phyloP scores from a whole-genome alignment of 2,888 invertebrate species.

The Zelleria hepariella region DNA sequence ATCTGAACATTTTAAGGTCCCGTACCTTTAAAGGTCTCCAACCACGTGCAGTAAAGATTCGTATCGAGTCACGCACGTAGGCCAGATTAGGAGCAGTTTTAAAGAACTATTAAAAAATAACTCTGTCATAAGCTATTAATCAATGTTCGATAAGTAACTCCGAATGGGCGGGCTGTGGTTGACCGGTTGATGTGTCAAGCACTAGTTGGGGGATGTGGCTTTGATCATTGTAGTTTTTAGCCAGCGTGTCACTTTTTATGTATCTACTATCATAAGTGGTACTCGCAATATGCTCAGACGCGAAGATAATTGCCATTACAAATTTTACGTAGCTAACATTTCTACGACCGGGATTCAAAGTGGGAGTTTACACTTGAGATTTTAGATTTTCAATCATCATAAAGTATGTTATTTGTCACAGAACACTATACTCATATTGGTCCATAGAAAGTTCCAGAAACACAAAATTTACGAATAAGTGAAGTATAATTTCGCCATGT shows the following conservation, averaged over 20 bases:
- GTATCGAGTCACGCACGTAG: constrained; percentile 14
- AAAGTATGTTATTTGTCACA: too few species aligned
- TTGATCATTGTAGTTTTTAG: not conserved
- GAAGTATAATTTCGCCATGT: too few species aligned
- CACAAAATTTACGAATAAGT: too few species aligned
- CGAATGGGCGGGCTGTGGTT: constrained; percentile 58
- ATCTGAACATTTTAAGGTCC: not conserved
- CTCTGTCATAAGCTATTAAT: constrained; percentile 58
- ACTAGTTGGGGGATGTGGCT: not conserved
- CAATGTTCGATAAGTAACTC: constrained; percentile 60
- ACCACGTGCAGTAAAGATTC: not conserved
- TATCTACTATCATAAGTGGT: too few species aligned
- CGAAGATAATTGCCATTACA: too few species aligned
- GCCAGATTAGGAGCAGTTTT: constrained; percentile 36
- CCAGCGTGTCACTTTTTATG: not conserved
- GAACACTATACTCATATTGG: too few species aligned
- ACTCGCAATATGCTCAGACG: too few species aligned
- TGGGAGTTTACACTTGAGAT: too few species aligned
- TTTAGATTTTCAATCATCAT: too few species aligned
- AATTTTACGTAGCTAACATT: too few species aligned
- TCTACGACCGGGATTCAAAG: too few species aligned
- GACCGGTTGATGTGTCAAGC: constrained; percentile 53
- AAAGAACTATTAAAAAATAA: constrained; percentile 52
- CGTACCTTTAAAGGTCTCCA: not conserved
- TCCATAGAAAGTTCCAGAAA: too few species aligned